These are phyloP conservation scores for Hoplostethus mediterraneus DNA, from an alignment of 2,797 vertebrate species.

Conservation along the genomic window DNA sequence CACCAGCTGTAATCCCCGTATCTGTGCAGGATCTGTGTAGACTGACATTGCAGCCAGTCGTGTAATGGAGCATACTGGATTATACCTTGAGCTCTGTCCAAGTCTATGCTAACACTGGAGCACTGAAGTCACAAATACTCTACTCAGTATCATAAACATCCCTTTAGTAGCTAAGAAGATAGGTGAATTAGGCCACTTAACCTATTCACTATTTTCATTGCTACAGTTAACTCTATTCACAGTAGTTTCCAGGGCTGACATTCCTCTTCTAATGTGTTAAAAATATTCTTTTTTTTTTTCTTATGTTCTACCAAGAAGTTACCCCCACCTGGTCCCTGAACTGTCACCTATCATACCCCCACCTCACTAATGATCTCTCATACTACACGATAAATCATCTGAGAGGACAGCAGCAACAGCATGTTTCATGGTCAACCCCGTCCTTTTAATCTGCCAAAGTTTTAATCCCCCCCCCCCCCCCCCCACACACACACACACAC, in stretches of 20 bases:
- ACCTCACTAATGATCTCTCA: constrained; percentile 10
- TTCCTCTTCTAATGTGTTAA: neutral
- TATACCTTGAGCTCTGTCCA: constrained; percentile 23
- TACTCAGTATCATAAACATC: constrained; percentile 9
- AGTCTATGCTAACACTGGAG: constrained; percentile 6
- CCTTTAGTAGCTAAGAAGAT: neutral
- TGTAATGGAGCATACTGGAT: constrained; percentile 53
- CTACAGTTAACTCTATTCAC: no score
- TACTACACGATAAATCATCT: constrained; percentile 18
- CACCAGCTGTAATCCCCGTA: constrained; percentile 57
- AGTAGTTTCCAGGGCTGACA: no score
- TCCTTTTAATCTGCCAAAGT: constrained; percentile 19
- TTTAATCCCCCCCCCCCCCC: neutral
- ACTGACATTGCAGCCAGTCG: constrained; percentile 26
- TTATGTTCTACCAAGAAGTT: neutral
- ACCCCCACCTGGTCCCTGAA: neutral
- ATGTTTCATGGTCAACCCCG: neutral
- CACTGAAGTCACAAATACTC: constrained; percentile 5
- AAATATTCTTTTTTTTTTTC: neutral
- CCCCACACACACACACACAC: neutral
- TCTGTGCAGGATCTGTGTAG: constrained; percentile 52
- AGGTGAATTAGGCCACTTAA: neutral
- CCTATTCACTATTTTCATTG: no score
- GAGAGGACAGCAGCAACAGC: constrained; percentile 1
- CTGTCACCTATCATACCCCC: constrained; percentile 22